A percentile compares a stretch with the other conserved stretches of the same genome.
phyloP scores from a whole-genome alignment of 2,113 vertebrate species.

The Chloebia gouldiae region DNA sequence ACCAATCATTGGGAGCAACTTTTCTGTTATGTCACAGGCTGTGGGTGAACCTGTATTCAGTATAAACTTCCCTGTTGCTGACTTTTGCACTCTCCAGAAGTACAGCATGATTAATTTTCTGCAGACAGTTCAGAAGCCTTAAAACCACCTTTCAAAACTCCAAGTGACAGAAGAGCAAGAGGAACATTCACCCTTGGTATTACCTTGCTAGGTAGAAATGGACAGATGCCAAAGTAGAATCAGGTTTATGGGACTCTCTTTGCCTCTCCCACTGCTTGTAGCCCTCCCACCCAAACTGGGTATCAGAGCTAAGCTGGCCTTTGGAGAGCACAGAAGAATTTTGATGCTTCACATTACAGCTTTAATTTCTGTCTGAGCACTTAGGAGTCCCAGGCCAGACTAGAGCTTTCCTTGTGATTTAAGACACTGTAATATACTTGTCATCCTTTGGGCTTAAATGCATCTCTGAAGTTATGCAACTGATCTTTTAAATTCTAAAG shows the following conservation, averaged over 20 bases:
- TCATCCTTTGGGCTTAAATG: conserved; percentile 16
- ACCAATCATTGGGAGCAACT: neutral
- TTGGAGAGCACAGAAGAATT: neutral
- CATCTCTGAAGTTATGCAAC: conserved; percentile 30
- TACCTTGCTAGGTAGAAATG: neutral
- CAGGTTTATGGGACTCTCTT: rapidly evolving
- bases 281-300: neutral
- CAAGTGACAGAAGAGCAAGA: neutral
- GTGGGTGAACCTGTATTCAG: neutral
- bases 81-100: neutral
- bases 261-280: rapidly evolving
- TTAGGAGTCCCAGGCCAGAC: neutral
- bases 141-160: neutral
- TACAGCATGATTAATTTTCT: neutral
- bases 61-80: neutral
- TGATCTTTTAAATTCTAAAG: conserved; percentile 46
- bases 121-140: neutral
- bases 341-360: neutral
- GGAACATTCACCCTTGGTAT: neutral
- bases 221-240: neutral
- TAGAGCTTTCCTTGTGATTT: conserved; percentile 35
- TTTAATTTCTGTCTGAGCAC: conserved; percentile 51
- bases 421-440: conserved; percentile 17
- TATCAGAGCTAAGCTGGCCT: neutral
- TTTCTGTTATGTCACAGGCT: neutral